Evolutionary conservation across 2,888 invertebrate genomes (phyloP), one percentile per base, ranked within the genome.

Genomic region (Chrysodeixis includens): DNA sequence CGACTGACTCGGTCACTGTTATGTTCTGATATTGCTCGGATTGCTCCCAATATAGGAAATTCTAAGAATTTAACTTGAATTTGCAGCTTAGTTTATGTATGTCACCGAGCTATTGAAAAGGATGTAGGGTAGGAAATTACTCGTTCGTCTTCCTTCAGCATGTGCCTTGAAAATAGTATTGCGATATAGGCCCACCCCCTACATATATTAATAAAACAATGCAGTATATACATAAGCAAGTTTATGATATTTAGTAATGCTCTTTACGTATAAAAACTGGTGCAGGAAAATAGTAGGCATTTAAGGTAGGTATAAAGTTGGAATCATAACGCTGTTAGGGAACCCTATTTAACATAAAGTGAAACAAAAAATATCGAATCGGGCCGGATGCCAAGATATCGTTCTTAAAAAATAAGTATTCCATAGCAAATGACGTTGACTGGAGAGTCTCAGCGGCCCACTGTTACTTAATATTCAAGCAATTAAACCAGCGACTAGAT

Each of bases 271-370:
- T n/a, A n/a, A n/a, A 26, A 26, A 26, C 2, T 26, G 6, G 3
- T 26, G 3, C 26, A 26, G 20, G 18, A 53, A 59, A 71, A 49
- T 52, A 66, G 56, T 58, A 57, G 5, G 73, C 68, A 66, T 53
- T 65, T 69, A 70, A 69, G 69, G 66, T 71, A 69, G 69, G 66
- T 76, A 81, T 69, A 77, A 40, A 69, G 63, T 78, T 68, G 65
- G 66, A 76, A 79, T 76, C 71, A 81, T 77, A 72, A 76, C 64
- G 65, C 68, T 72, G 71, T 84, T 79, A 81, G 76, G 81, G 76
- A 81, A 81, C 83, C 85, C 85, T 84, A 85, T 86, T 90, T 87
- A 86, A 76, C 87, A 88, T 88, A 91, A 91, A 66, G 52, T 62
- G 56, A 85, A 90, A 88, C 81, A 86, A 88, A 90, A 87, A 86